Base-by-base conservation (phyloP, 2,888 invertebrate species). In the Agrochola lota region DNA sequence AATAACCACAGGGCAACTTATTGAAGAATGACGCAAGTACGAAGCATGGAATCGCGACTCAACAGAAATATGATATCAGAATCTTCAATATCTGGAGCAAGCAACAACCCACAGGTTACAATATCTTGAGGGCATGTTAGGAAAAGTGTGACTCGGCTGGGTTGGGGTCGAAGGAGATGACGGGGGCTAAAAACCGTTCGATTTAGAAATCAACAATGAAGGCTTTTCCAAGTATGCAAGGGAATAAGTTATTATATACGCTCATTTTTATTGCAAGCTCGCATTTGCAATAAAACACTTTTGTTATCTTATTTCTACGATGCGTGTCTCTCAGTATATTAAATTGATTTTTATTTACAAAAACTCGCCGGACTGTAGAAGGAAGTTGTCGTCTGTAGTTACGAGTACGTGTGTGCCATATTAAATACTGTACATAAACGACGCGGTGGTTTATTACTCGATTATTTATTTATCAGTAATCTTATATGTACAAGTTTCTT, bases 311-410 rank as follows among this genome's bases (percentile, higher is more conserved):
- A 52, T 43, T 67, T 76, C 60, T 71, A n/a, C 30, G 40, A 17
- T 73, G 71, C 70, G 43, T 57, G 66, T 70, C 40, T 52, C 26
- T 0, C 35, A 62, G 55, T 43, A 72, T 59, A 82, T 73, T 70
- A 64, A 71, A 74, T 79, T 77, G 66, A 67, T 76, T 73, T 85
- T 73, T 78, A 81, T 68, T 67, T 15, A 52, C 69, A 59, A 77
- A 74, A 77, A 79, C 71, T 74, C 15, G 62, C 59, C 20, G 2
- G 20, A 11, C 80, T 69, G 5, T 35, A 85, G 17, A 67, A 60
- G 77, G 82, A 77, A 77, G 60, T 73, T 12, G 67, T 55, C 46
- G 30, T 72, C 17, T 55, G 49, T 76, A 30, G 57, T n/a, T 40
- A 66, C 71, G 71, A 72, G 74, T 40, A 66, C 71, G 71, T 74